Conservation (phyloP, 2,888 invertebrate species). For the Oeneis ivallda region DNA sequence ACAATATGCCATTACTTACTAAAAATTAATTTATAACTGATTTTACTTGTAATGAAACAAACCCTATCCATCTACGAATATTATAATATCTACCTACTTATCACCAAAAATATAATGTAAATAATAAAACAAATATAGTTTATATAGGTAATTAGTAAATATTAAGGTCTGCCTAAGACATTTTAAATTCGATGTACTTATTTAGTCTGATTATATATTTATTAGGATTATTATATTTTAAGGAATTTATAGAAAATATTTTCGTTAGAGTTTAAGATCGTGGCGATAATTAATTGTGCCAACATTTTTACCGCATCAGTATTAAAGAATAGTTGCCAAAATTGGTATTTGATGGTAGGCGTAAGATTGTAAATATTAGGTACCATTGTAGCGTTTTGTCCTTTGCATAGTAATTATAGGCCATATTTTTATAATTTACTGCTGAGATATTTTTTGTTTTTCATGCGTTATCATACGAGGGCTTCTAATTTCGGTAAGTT, state of each 20-base stretch:
- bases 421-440: constrained; percentile 57
- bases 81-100: constrained; percentile 40
- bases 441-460: constrained; percentile 69
- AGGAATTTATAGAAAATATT: constrained; percentile 72
- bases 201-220: constrained; percentile 65
- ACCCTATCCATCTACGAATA: constrained; percentile 48
- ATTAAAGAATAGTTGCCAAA: constrained; percentile 79
- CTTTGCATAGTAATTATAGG: constrained; percentile 47
- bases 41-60: constrained; percentile 58
- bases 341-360: constrained; percentile 68
- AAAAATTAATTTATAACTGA: constrained; percentile 41
- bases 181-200: constrained; percentile 78
- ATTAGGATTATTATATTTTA: constrained; percentile 59
- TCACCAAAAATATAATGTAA: constrained; percentile 67
- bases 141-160: constrained; percentile 49
- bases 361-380: constrained; percentile 76
- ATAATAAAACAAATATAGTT: constrained; percentile 60
- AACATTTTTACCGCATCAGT: constrained; percentile 82
- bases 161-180: constrained; percentile 75
- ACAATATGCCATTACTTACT: constrained; percentile 35
- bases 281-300: constrained; percentile 76
- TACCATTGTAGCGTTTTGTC: constrained; percentile 63
- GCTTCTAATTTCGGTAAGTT: constrained; percentile 70
- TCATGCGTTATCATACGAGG: constrained; percentile 77
- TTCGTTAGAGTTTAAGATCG: constrained; percentile 66